Conservation (phyloP, 2,797 vertebrate species). For the Leucoraja ocellata region DNA sequence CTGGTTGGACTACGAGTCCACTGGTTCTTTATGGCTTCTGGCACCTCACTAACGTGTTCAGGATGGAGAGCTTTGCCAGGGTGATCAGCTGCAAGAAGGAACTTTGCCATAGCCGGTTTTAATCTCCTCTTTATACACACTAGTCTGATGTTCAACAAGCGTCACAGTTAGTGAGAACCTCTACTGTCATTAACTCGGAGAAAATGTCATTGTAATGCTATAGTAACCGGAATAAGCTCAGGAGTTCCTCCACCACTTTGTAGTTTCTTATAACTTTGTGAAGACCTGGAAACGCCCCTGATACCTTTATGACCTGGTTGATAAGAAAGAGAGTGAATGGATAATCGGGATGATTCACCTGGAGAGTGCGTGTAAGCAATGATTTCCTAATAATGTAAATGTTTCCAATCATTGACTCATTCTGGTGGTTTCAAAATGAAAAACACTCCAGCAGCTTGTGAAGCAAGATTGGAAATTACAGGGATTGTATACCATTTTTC, state of each 20-base stretch:
- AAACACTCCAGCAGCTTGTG: not conserved
- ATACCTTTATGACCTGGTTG: not conserved
- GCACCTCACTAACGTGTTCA: not conserved
- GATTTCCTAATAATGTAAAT: not conserved
- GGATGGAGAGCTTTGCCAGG: not conserved
- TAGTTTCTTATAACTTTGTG: too few species aligned
- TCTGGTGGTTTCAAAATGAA: not conserved
- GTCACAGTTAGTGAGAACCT: not conserved
- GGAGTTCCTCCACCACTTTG: too few species aligned
- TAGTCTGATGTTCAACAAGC: not conserved
- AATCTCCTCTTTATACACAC: not conserved
- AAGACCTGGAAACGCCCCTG: not conserved
- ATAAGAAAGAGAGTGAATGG: not conserved
- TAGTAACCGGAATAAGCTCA: not conserved
- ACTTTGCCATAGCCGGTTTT: not conserved
- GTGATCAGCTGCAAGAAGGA: not conserved
- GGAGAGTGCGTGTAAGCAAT: not conserved
- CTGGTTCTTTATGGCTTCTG: not conserved
- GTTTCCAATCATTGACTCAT: not conserved
- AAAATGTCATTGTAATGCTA: not conserved
- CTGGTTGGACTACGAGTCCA: not conserved
- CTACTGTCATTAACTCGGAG: not conserved
- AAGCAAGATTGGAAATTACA: not conserved
- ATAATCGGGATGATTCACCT: not conserved
- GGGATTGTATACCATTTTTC: not conserved